Conservation (phyloP, 2,113 vertebrate species). For the Ardeotis arabs region DNA sequence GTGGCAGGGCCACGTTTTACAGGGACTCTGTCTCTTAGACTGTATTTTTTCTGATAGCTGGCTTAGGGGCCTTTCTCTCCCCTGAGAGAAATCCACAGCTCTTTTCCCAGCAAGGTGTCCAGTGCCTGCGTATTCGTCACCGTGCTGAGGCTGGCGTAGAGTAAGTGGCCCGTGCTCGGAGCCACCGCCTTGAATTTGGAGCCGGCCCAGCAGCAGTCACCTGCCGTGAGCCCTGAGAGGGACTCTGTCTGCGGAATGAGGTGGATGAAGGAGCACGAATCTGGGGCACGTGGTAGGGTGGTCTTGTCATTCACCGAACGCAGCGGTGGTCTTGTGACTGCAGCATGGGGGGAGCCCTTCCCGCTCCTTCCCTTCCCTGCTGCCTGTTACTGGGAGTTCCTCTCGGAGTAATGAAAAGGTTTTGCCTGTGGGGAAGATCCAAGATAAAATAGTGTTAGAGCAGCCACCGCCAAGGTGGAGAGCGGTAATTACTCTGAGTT, state of each 20-base stretch:
- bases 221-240: neutral
- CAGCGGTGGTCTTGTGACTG: neutral
- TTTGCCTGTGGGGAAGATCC: constrained; percentile 55
- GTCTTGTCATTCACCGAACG: neutral
- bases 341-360: neutral
- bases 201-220: neutral
- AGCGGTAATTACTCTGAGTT: constrained; percentile 30
- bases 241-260: neutral
- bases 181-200: neutral
- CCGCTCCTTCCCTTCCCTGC: neutral
- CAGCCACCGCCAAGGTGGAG: constrained; percentile 1
- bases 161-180: neutral
- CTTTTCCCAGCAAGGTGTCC: neutral
- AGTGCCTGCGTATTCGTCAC: fast-evolving
- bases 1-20: neutral
- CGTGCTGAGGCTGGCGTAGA: neutral
- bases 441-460: constrained; percentile 26
- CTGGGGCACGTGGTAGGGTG: neutral
- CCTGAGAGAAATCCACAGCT: neutral
- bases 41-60: neutral
- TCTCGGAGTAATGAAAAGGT: constrained; percentile 39
- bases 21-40: neutral
- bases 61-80: neutral
- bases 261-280: neutral
- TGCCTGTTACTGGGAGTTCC: constrained; percentile 39